These are phyloP conservation scores for Melanotaenia maccullochi DNA, from an alignment of 2,797 vertebrate species.

Conservation along the genomic window DNA sequence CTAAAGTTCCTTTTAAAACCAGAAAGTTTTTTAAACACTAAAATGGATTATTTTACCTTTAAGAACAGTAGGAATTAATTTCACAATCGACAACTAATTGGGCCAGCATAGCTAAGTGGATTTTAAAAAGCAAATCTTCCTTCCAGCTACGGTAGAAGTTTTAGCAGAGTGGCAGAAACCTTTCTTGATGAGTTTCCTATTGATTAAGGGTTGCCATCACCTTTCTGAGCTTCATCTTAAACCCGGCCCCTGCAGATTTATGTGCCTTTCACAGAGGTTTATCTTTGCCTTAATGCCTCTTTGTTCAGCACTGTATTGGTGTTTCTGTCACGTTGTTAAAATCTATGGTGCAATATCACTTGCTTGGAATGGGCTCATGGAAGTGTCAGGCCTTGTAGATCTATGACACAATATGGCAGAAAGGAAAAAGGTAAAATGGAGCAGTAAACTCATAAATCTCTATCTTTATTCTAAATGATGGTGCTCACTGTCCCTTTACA, in stretches of 20 bases:
- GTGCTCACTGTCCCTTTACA: slow-evolving; percentile 33
- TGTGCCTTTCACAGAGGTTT: slow-evolving; percentile 74
- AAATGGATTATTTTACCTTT: not conserved
- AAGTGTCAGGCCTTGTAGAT: slow-evolving; percentile 74
- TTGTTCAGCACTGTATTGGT: slow-evolving; percentile 81
- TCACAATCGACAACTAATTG: slow-evolving; percentile 33
- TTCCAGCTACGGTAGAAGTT: slow-evolving; percentile 38
- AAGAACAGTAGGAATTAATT: not conserved
- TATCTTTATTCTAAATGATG: slow-evolving; percentile 72
- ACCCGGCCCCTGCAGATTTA: slow-evolving; percentile 69
- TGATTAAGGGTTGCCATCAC: slow-evolving; percentile 74
- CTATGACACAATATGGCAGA: slow-evolving; percentile 74
- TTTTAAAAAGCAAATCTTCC: slow-evolving; percentile 36
- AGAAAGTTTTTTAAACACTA: slow-evolving; percentile 9
- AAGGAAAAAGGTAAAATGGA: slow-evolving; percentile 48
- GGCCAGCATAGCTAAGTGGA: slow-evolving; percentile 33
- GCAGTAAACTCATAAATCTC: slow-evolving; percentile 67
- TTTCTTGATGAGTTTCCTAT: slow-evolving; percentile 75
- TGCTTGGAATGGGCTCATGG: slow-evolving; percentile 76
- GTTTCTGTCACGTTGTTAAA: slow-evolving; percentile 81
- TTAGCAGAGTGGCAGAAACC: slow-evolving; percentile 59
- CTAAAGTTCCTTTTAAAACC: not conserved
- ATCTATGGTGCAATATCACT: slow-evolving; percentile 83
- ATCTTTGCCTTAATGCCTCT: slow-evolving; percentile 82
- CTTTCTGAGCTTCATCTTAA: slow-evolving; percentile 67